Conservation (phyloP, 2,888 invertebrate genomes). For the Temnothorax rugatulus region DNA sequence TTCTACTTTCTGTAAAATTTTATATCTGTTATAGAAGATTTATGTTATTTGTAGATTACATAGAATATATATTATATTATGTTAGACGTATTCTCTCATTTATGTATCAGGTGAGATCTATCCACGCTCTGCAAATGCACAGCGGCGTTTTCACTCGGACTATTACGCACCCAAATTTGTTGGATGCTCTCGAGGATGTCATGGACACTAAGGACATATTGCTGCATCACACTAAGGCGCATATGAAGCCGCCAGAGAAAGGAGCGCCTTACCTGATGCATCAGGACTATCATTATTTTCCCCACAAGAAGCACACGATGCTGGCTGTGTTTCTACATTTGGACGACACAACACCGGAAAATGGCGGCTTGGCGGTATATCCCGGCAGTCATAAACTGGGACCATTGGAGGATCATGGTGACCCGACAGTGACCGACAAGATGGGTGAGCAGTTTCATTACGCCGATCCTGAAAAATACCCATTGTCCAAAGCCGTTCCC, state of each 20-base stretch:
- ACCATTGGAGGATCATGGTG: conserved; percentile 87
- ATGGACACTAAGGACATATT: conserved; percentile 88
- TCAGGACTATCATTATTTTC: conserved; percentile 89
- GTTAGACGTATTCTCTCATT: background rate
- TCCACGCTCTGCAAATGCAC: conserved; percentile 89
- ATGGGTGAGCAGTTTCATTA: conserved; percentile 86
- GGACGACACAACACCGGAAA: conserved; percentile 88
- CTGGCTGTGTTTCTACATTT: conserved; percentile 88
- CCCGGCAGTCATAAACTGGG: conserved; percentile 89
- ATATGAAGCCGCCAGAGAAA: conserved; percentile 88
- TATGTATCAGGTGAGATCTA: conserved; percentile 87
- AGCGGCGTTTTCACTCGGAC: conserved; percentile 87
- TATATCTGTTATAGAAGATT: background rate
- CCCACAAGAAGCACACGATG: conserved; percentile 88
- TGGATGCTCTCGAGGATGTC: conserved; percentile 88
- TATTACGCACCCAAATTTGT: conserved; percentile 86
- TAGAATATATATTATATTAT: background rate
- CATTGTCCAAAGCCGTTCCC: conserved; percentile 87
- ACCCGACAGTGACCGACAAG: conserved; percentile 79
- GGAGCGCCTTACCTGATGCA: conserved; percentile 89
- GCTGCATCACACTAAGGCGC: conserved; percentile 89
- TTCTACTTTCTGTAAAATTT: background rate
- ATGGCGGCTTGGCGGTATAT: conserved; percentile 88
- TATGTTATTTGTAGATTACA: background rate
- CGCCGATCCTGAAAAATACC: conserved; percentile 86